Conservation (phyloP, 2,888 invertebrate genomes). For the Nineta flava region DNA sequence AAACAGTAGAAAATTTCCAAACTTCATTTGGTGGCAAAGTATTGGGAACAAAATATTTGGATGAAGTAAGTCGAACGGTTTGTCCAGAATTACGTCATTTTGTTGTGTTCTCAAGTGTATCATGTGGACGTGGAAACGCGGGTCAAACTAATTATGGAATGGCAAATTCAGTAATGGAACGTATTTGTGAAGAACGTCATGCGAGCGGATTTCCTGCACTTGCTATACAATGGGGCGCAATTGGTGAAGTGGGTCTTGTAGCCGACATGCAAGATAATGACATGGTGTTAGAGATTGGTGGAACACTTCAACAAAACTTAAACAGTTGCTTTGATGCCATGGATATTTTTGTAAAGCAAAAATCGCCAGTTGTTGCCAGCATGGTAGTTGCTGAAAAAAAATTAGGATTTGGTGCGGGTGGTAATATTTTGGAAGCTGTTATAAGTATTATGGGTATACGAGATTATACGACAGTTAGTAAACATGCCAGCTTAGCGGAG, state of each 20-base stretch:
- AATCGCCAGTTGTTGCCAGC: slow-evolving; percentile 52
- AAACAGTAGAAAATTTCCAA: slow-evolving; percentile 49
- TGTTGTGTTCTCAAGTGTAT: slow-evolving; percentile 82
- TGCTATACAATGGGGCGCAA: slow-evolving; percentile 86
- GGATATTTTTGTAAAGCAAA: slow-evolving; percentile 53
- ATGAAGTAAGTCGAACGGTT: slow-evolving; percentile 41
- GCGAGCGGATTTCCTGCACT: slow-evolving; percentile 56
- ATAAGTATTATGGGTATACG: slow-evolving; percentile 34
- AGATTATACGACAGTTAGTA: slow-evolving; percentile 51
- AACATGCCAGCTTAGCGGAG: slow-evolving; percentile 64
- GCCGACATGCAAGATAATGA: slow-evolving; percentile 35
- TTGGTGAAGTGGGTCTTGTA: slow-evolving; percentile 66
- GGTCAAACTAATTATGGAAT: slow-evolving; percentile 86
- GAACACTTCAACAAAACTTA: slow-evolving; percentile 52
- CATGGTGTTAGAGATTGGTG: slow-evolving; percentile 31
- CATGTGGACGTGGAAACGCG: slow-evolving; percentile 80
- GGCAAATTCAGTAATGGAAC: slow-evolving; percentile 81
- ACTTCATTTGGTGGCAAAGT: slow-evolving; percentile 65
- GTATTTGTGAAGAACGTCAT: slow-evolving; percentile 61
- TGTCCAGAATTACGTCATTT: slow-evolving; percentile 51
- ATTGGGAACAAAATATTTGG: slow-evolving; percentile 60
- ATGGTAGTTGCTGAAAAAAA: slow-evolving; percentile 80
- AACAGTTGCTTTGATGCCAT: slow-evolving; percentile 42
- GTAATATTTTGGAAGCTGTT: slow-evolving; percentile 53
- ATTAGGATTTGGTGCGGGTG: slow-evolving; percentile 29